Evolutionary conservation across 2,888 invertebrate genomes (phyloP).

Genomic region (Unio delphinus): DNA sequence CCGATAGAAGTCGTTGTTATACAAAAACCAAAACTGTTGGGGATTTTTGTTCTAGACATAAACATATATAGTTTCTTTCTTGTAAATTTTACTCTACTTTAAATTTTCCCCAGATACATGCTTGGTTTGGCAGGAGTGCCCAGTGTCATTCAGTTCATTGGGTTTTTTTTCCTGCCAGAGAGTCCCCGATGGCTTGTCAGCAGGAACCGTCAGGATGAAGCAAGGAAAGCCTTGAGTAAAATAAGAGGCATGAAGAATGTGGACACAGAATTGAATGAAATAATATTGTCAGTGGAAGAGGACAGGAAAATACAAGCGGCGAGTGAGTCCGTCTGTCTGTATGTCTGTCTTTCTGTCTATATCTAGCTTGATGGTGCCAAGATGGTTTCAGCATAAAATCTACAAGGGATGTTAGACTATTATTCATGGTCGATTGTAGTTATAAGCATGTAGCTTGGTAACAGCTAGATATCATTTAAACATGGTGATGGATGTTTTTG

Average conservation of each 20-base stretch:
- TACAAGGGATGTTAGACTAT: no score
- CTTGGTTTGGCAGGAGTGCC: conserved; percentile 75
- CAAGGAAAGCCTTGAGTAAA: conserved; percentile 61
- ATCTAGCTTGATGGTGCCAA: no score
- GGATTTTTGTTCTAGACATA: no score
- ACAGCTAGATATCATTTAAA: no score
- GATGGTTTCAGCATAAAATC: no score
- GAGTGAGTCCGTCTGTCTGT: neutral
- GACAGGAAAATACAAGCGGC: conserved; percentile 13
- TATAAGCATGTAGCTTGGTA: no score
- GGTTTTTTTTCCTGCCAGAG: conserved; percentile 75
- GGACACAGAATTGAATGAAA: conserved; percentile 70
- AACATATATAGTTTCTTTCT: neutral
- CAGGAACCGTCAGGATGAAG: conserved; percentile 56
- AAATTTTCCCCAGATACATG: conserved; percentile 72
- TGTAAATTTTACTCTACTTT: neutral
- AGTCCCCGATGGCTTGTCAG: conserved; percentile 72
- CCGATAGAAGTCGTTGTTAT: no score
- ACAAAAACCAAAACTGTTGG: no score
- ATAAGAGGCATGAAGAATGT: conserved; percentile 68
- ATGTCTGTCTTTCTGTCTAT: neutral
- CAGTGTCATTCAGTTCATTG: conserved; percentile 73
- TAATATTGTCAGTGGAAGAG: conserved; percentile 57
- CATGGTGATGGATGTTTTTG: no score
- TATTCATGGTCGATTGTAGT: no score